These are phyloP conservation scores for Pelecanus crispus DNA, from an alignment of 2,113 vertebrate genomes.

Conservation along the genomic window DNA sequence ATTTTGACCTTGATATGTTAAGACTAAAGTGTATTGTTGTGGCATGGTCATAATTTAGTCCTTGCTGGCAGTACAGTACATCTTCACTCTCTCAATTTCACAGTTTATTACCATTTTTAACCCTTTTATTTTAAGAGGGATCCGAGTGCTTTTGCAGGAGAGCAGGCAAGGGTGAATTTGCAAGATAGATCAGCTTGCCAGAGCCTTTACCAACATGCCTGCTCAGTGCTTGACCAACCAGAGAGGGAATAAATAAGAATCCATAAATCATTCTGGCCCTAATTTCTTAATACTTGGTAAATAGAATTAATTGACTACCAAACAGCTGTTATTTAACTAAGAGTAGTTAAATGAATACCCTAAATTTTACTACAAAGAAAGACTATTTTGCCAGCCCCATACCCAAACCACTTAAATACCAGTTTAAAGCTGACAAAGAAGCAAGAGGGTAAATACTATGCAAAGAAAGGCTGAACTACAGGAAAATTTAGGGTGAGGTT, in stretches of 20 bases:
- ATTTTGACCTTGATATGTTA: not conserved
- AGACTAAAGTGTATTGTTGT: not conserved
- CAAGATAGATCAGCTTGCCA: not conserved
- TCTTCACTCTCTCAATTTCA: not conserved
- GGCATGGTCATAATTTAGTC: not conserved
- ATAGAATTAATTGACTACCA: not conserved
- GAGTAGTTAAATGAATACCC: not conserved
- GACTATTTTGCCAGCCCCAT: not conserved
- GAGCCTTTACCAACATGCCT: not conserved
- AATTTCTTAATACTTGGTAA: not conserved
- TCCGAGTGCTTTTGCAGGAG: not conserved
- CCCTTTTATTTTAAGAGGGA: not conserved
- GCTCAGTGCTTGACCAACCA: not conserved
- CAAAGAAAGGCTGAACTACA: not conserved
- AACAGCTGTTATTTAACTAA: not conserved
- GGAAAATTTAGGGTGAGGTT: not conserved
- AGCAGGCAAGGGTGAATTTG: not conserved
- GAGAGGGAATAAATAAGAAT: not conserved
- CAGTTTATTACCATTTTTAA: not conserved
- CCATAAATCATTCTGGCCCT: not conserved
- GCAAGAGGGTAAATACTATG: not conserved
- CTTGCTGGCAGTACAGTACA: not conserved
- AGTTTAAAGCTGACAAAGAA: not conserved
- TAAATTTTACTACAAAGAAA: not conserved
- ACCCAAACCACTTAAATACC: not conserved